Evolutionary conservation across 2,797 vertebrate species (phyloP).

Genomic region (Muscicapa striata): DNA sequence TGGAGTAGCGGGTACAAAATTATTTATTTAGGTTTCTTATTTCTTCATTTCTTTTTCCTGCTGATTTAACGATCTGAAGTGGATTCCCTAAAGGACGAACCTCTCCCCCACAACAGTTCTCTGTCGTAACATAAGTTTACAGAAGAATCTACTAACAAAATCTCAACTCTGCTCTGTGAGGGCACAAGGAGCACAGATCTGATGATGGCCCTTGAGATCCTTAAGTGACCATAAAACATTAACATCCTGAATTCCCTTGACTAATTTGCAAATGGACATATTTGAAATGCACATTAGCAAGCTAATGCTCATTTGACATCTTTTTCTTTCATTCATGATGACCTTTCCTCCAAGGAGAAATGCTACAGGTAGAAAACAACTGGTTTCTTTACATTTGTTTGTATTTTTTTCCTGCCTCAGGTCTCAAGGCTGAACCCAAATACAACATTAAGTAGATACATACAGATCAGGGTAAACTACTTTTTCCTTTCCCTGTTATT

Average conservation of each 20-base stretch:
- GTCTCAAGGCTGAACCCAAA: neutral
- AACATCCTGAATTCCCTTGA: neutral
- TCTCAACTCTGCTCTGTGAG: neutral
- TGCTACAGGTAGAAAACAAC: neutral
- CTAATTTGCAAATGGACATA: slow-evolving; percentile 9
- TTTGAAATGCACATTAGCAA: slow-evolving; percentile 23
- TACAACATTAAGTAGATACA: neutral
- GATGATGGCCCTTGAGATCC: neutral
- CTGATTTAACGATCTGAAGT: neutral
- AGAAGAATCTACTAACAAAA: neutral
- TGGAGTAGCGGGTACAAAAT: neutral
- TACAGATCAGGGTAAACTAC: neutral
- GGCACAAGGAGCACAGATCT: neutral
- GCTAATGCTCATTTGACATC: slow-evolving; percentile 6
- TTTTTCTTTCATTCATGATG: neutral
- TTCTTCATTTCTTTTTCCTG: neutral
- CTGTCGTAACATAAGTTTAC: neutral
- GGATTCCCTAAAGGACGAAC: neutral
- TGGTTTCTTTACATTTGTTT: neutral
- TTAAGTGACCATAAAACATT: neutral
- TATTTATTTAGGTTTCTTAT: neutral
- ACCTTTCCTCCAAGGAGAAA: neutral
- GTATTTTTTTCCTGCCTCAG: neutral
- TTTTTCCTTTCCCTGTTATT: neutral
- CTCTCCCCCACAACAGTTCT: neutral